Evolutionary conservation across 1,140 invertebrate genomes (phyloP).

Genomic region (Euwallacea similis): DNA sequence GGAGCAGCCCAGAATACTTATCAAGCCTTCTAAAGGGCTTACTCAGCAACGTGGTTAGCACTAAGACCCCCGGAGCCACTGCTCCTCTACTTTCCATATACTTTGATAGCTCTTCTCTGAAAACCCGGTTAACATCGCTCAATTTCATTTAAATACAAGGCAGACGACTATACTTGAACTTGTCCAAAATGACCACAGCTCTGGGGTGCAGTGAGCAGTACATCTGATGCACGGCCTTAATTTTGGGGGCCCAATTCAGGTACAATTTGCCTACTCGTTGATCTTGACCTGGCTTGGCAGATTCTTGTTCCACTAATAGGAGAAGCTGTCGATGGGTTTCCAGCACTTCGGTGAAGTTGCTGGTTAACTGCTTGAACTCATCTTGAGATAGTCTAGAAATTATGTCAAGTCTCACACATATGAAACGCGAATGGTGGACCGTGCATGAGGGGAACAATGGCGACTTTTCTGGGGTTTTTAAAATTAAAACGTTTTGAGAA

Average conservation of each 20-base stretch:
- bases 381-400: constrained; percentile 74
- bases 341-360: constrained; percentile 86
- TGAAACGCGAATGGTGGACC: no score
- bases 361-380: constrained; percentile 83
- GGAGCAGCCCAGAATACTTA: constrained; percentile 91
- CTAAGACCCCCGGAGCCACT: constrained; percentile 79
- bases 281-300: constrained; percentile 67
- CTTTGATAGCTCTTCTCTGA: constrained; percentile 80
- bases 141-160: not conserved
- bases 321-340: constrained; percentile 81
- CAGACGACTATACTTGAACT: constrained; percentile 73
- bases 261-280: constrained; percentile 91
- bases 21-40: constrained; percentile 93
- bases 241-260: constrained; percentile 78
- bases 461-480: not conserved
- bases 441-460: no score
- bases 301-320: constrained; percentile 73
- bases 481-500: not conserved
- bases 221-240: constrained; percentile 82
- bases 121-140: not conserved
- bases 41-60: constrained; percentile 88
- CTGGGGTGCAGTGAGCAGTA: constrained; percentile 90
- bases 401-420: not conserved
- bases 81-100: constrained; percentile 87
- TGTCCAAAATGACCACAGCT: constrained; percentile 89